These are phyloP conservation scores for Larimichthys crocea DNA, from an alignment of 2,113 vertebrate genomes.

Conservation along the genomic window DNA sequence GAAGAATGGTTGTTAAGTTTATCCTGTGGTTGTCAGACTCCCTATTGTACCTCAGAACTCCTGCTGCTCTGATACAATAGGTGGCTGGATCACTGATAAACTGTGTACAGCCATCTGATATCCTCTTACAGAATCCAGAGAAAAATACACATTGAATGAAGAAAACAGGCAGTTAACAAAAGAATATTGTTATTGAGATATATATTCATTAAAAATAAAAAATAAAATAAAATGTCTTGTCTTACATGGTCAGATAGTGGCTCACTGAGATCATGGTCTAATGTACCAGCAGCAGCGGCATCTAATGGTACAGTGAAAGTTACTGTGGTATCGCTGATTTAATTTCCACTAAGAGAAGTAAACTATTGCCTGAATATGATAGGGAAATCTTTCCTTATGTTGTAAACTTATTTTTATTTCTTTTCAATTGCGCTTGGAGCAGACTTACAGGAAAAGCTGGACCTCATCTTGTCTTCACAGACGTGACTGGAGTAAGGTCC, in stretches of 20 bases:
- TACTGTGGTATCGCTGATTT: background rate
- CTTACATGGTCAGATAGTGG: conserved; percentile 24
- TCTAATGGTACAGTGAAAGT: conserved; percentile 27
- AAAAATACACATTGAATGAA: background rate
- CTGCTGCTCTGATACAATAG: conserved; percentile 49
- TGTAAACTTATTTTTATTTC: background rate
- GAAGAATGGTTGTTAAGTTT: conserved; percentile 18
- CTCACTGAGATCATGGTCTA: background rate
- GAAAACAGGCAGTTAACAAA: background rate
- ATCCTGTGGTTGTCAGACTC: conserved; percentile 52
- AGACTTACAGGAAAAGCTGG: conserved; percentile 44
- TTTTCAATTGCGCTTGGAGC: background rate
- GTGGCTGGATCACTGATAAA: conserved; percentile 1
- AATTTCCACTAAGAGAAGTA: background rate
- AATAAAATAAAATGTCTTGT: background rate
- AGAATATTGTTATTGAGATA: background rate
- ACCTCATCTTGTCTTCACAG: conserved; percentile 23
- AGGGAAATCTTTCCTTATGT: background rate
- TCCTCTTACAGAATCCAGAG: conserved; percentile 34
- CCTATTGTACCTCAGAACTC: conserved; percentile 69
- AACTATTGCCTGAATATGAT: background rate
- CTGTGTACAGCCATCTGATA: conserved; percentile 5
- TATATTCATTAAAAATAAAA: background rate
- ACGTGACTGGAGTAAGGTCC: background rate
- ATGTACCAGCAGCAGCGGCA: background rate